Conservation (phyloP, 2,888 invertebrate species). For the Apoda limacodes region DNA sequence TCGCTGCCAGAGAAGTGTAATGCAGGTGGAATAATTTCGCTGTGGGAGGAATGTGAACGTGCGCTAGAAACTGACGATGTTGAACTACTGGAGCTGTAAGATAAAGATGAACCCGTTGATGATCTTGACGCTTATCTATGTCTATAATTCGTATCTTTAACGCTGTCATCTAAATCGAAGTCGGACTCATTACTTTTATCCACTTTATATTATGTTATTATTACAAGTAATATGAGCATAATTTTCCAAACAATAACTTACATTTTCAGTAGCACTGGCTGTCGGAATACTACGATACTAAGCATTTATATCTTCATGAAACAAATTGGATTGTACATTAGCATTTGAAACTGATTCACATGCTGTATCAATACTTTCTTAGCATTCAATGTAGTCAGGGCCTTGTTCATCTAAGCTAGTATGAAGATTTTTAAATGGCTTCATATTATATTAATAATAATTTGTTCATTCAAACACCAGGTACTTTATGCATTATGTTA, state of each 20-base stretch:
- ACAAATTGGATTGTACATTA: slow-evolving; percentile 12
- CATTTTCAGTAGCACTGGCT: slow-evolving; percentile 9
- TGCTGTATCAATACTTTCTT: slow-evolving; percentile 8
- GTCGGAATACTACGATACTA: slow-evolving; percentile 9
- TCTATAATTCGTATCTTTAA: slow-evolving; percentile 15
- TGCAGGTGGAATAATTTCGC: slow-evolving; percentile 12
- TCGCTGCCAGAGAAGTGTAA: slow-evolving; percentile 7
- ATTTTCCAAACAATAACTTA: too few relatives aligned
- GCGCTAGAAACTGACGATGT: slow-evolving; percentile 11
- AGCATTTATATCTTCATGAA: slow-evolving; percentile 9
- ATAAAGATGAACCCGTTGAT: slow-evolving; percentile 12
- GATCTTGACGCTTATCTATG: slow-evolving; percentile 13
- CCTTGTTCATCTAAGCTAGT: slow-evolving; percentile 10
- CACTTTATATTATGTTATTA: too few relatives aligned
- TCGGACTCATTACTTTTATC: too few relatives aligned
- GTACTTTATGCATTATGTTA: slow-evolving; percentile 4
- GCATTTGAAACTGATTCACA: slow-evolving; percentile 1
- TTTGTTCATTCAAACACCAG: slow-evolving; percentile 6
- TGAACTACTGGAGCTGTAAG: slow-evolving; percentile 7
- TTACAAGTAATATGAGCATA: too few relatives aligned
- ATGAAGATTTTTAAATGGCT: slow-evolving; percentile 5
- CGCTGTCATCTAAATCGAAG: slow-evolving; percentile 13
- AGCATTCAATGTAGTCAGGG: slow-evolving; percentile 10
- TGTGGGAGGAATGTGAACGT: slow-evolving; percentile 6
- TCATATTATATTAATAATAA: slow-evolving; percentile 4